Percentiles rank a stretch among this genome's conserved stretches.
These are phyloP conservation scores for Cerastis rubricosa DNA, from an alignment of 2,888 invertebrate genomes.

Conservation along the genomic window DNA sequence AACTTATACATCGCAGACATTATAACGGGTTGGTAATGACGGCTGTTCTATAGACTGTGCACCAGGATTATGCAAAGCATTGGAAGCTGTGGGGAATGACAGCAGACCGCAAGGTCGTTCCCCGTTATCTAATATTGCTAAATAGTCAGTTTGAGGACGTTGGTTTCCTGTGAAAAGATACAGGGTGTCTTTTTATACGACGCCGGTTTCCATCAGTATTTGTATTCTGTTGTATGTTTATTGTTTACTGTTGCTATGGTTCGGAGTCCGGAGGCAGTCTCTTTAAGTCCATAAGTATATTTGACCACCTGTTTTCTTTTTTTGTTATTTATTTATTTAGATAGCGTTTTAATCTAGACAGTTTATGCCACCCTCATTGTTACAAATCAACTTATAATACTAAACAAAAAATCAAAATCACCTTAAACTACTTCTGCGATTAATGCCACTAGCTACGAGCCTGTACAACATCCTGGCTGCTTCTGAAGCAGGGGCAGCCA, in stretches of 20 bases:
- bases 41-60: conserved; percentile 47
- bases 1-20: conserved; percentile 58
- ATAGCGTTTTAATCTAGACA: not conserved
- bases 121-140: conserved; percentile 63
- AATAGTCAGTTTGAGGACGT: conserved; percentile 38
- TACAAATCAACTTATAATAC: not conserved
- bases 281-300: not conserved
- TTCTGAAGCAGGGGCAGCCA: too few species aligned
- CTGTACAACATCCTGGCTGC: too few species aligned
- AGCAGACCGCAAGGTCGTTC: conserved; percentile 68
- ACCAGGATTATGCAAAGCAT: conserved; percentile 73
- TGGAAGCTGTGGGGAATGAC: conserved; percentile 60
- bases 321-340: too few species aligned
- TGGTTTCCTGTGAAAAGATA: not conserved
- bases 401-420: too few species aligned
- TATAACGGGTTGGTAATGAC: conserved; percentile 69
- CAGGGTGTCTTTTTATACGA: not conserved
- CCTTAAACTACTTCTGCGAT: too few species aligned
- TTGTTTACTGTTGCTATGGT: not conserved
- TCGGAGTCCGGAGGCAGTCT: not conserved
- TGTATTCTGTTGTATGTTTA: not conserved
- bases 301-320: too few species aligned
- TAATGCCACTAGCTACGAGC: too few species aligned
- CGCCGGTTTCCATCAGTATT: not conserved
- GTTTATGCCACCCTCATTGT: not conserved